Conservation (phyloP, 2,888 invertebrate genomes). For the Pedicia rivosa region DNA sequence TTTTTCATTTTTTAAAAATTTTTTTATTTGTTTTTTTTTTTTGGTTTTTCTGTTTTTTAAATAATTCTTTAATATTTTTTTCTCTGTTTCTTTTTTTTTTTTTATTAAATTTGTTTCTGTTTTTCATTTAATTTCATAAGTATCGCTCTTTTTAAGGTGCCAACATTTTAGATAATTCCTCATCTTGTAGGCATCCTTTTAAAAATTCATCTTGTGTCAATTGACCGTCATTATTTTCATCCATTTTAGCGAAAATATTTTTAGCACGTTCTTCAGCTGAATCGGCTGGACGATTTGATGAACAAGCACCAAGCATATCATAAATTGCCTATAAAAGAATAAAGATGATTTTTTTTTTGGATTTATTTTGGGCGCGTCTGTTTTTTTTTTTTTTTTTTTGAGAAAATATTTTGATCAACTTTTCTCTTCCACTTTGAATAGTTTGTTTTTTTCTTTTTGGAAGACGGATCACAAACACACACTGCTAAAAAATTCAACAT, state of each 20-base stretch:
- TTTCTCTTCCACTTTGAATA: no score
- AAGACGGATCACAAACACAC: no score
- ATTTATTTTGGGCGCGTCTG: not conserved
- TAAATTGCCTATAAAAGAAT: constrained; percentile 77
- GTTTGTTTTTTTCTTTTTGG: no score
- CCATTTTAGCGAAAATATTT: constrained; percentile 99
- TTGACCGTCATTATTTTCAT: constrained; percentile 97
- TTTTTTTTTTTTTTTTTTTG: not conserved
- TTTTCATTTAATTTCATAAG: no score
- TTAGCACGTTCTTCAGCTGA: constrained; percentile 95
- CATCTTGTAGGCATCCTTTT: constrained; percentile 93
- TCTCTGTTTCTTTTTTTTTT: not conserved
- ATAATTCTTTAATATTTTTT: not conserved
- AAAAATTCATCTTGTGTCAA: constrained; percentile 96
- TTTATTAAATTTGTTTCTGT: not conserved
- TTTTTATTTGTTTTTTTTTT: constrained; percentile 3
- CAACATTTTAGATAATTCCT: constrained; percentile 87
- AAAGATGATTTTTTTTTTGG: constrained; percentile 3
- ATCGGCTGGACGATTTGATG: constrained; percentile 86
- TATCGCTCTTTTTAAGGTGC: constrained; percentile 76
- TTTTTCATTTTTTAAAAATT: not conserved
- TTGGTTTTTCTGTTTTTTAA: not conserved
- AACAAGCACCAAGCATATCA: constrained; percentile 97
- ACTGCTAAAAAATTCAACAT: no score
- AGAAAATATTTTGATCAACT: no score